Conservation (phyloP, 1,140 invertebrate species). For the Leptinotarsa lineolata region DNA sequence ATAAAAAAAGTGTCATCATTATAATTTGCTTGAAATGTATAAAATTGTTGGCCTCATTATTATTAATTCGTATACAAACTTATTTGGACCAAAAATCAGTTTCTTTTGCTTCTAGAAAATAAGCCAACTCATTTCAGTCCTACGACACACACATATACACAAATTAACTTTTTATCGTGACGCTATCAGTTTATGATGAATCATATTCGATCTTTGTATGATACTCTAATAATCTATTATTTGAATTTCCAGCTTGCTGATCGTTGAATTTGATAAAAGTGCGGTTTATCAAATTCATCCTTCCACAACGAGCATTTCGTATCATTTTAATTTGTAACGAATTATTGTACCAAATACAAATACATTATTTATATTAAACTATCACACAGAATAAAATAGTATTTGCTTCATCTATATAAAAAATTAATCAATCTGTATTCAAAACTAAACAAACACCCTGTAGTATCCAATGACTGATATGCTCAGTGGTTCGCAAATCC, state of each 20-base stretch:
- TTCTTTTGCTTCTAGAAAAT: no score
- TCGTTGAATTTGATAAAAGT: slow-evolving; percentile 33
- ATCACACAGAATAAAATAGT: background rate
- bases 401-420: background rate
- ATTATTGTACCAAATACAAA: slow-evolving; percentile 43
- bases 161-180: no score
- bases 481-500: slow-evolving; percentile 77
- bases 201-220: no score
- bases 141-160: no score
- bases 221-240: no score
- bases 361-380: slow-evolving; percentile 35
- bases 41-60: no score
- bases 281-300: slow-evolving; percentile 44
- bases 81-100: no score
- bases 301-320: slow-evolving; percentile 20
- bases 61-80: no score
- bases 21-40: no score
- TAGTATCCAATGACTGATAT: slow-evolving; percentile 84
- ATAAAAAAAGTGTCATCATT: no score
- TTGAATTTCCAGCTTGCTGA: background rate
- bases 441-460: slow-evolving; percentile 85
- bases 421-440: slow-evolving; percentile 69
- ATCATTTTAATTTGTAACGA: slow-evolving; percentile 26
- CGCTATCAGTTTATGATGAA: no score
- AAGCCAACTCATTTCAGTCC: no score